A percentile compares a stretch with the other conserved stretches of the same genome.
Conservation (phyloP, 2,797 vertebrate genomes). For the Knipowitschia caucasica region DNA sequence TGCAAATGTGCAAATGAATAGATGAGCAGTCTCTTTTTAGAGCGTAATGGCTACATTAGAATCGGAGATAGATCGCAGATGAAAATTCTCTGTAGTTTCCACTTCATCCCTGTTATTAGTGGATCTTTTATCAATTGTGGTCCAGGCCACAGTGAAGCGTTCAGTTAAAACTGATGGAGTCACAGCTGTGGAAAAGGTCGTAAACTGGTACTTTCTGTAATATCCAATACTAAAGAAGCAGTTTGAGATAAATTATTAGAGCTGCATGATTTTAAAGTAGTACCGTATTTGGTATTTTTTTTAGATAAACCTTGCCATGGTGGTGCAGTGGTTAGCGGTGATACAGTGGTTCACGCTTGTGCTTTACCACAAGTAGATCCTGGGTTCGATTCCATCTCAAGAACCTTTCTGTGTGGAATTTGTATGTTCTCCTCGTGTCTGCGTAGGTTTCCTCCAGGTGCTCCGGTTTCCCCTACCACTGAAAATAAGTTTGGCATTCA, state of each 20-base stretch:
- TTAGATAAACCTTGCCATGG: no score
- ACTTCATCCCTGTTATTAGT: conserved; percentile 41
- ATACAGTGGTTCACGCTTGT: no score
- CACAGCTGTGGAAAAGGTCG: conserved; percentile 44
- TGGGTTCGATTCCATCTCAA: no score
- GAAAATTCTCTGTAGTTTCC: conserved; percentile 55
- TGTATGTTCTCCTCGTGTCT: no score
- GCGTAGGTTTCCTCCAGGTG: no score
- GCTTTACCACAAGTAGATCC: no score
- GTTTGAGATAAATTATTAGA: conserved; percentile 44
- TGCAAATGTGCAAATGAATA: conserved; percentile 64
- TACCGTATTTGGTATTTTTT: no score
- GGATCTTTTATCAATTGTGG: conserved; percentile 46
- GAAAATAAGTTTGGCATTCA: no score
- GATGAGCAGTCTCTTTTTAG: conserved; percentile 65
- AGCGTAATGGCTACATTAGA: conserved; percentile 69
- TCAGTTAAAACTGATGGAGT: conserved; percentile 45
- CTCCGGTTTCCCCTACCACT: no score
- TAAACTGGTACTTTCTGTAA: conserved; percentile 3
- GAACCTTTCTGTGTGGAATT: no score
- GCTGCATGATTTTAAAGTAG: no score
- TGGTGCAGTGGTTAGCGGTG: no score
- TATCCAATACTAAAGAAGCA: conserved; percentile 22
- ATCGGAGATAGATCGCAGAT: conserved; percentile 63
- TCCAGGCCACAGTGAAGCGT: conserved; percentile 49